These are phyloP conservation scores for Plecotus auritus DNA, from an alignment of 2,113 vertebrate genomes.

Conservation along the genomic window DNA sequence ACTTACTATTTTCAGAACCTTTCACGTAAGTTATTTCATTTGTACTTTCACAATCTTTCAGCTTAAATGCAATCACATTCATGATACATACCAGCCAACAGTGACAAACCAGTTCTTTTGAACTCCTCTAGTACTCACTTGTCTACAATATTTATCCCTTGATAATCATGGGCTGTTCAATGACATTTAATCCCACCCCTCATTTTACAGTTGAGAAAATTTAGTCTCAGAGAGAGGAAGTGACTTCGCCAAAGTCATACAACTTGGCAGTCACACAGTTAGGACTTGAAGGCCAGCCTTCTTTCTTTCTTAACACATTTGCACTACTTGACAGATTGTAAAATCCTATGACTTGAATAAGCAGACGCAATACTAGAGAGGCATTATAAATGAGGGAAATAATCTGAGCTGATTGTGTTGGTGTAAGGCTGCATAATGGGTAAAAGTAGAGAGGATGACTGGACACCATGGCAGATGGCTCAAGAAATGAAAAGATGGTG, in stretches of 20 bases:
- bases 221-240: background rate
- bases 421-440: background rate
- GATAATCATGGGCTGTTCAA: background rate
- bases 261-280: background rate
- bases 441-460: background rate
- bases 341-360: background rate
- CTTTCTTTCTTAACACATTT: background rate
- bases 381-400: background rate
- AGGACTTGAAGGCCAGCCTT: background rate
- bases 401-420: background rate
- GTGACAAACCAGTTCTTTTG: background rate
- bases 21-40: background rate
- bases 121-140: background rate
- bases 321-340: background rate
- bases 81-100: background rate
- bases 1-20: background rate
- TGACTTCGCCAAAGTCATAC: background rate
- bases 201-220: background rate
- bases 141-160: background rate
- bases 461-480: background rate
- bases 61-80: background rate
- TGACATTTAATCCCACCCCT: background rate
- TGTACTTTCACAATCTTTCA: background rate
- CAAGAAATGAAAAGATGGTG: background rate
- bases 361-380: background rate